A percentile compares a stretch with the other conserved stretches of the same genome.
phyloP scores from a whole-genome alignment of 1,140 invertebrate genomes.

The Drosophila watanabei region DNA sequence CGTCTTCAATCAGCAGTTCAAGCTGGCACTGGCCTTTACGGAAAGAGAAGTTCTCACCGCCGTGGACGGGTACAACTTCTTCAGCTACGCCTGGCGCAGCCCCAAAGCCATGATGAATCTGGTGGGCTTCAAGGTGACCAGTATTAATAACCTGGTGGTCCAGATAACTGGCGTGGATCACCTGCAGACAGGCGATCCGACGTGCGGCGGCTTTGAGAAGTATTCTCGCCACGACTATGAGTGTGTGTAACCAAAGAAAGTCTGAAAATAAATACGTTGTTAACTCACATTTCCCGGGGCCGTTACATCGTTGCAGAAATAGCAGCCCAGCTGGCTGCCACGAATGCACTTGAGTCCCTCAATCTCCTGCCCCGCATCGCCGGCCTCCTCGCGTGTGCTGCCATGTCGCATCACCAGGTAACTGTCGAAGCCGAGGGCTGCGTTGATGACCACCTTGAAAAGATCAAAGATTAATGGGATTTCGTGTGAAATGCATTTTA shows the following conservation, averaged over 20 bases:
- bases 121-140: constrained; percentile 80
- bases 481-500: too few relatives aligned
- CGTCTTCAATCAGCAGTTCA: constrained; percentile 82
- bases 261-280: constrained; percentile 51
- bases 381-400: constrained; percentile 48
- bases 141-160: constrained; percentile 71
- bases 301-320: constrained; percentile 99
- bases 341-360: constrained; percentile 85
- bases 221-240: constrained; percentile 81
- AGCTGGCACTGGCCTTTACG: constrained; percentile 81
- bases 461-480: neutral
- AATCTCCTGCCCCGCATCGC: constrained; percentile 35
- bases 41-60: constrained; percentile 80
- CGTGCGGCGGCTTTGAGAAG: constrained; percentile 77
- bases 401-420: constrained; percentile 99
- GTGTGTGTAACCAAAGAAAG: constrained; percentile 67
- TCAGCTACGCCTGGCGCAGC: constrained; percentile 75
- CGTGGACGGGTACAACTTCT: constrained; percentile 81
- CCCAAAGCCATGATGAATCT: constrained; percentile 70
- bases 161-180: constrained; percentile 84
- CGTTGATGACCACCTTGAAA: constrained; percentile 95
- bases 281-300: constrained; percentile 97
- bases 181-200: constrained; percentile 73
- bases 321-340: constrained; percentile 95
- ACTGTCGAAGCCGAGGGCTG: constrained; percentile 98